Base-by-base conservation (phyloP, 2,113 vertebrate genomes). In the Chlamydotis undulata region DNA sequence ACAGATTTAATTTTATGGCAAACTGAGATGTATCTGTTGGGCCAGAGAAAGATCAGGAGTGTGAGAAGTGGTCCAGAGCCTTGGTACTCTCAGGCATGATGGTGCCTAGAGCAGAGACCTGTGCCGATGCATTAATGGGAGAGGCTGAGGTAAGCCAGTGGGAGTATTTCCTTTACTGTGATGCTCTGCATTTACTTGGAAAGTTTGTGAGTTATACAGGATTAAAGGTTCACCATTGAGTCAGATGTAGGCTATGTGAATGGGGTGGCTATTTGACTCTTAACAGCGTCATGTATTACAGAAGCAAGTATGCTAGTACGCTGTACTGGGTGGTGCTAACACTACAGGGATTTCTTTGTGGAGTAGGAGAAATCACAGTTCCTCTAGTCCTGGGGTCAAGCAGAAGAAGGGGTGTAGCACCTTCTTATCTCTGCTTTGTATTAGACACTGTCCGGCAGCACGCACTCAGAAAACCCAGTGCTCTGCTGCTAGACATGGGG, bases 91-190 rank as follows among this genome's bases (percentile, higher is more conserved):
- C 5, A 6, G 26, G 24, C 22, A 25, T 9, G 13, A 35, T 50
- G 55, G 10, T 2, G 22, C 15, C 24, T 49, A n/a, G 19, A 69
- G 9, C 31, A 63, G 31, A 37, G n/a, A 82, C 1, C 28, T 74
- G 41, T 70, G 19, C 8, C 4, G 2, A 6, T 18, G 3, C 26
- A 59, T 70, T 0, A 0, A 7, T 0, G 10, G 19, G 28, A 59
- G 49, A 86, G 31, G 29, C 21, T 90, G 52, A 73, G 63, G 4
- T 49, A 47, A 89, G 41, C 13, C n/a, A 35, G 21, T 9, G 29
- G 14, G 26, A 78, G 14, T 19, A 45, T 50, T 55, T 76, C 25
- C 47, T 43, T 0, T 21, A 16, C 28, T 68, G 55, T 82, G 18
- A 41, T 64, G 21, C 7, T 70, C 55, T 78, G 49, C 52, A 39